Evolutionary conservation across 64 coral and sea anemone species (phyloP), one percentile per base, ranked within the genome.

Genomic region (Trachythela sp.): DNA sequence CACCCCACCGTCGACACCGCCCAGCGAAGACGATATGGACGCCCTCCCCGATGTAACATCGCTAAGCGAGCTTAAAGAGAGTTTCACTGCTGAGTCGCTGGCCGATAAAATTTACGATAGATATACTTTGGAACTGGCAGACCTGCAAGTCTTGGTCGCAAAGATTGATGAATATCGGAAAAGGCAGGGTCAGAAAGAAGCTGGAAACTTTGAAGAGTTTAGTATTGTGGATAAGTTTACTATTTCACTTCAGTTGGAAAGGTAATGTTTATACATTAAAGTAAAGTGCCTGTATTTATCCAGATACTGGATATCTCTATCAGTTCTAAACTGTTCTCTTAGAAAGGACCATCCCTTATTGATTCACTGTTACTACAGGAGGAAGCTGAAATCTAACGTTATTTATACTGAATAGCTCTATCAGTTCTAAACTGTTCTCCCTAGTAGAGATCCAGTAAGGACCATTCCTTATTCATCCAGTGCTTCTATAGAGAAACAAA

Each of bases 201-300:
- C 59, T 68, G 33, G 10, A 80, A 37, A 0, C 15, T 14, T 80
- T 39, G 75, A 80, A 48, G 95, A 98, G 85, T 87, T 93, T 35
- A 93, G 92, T 87, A 91, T 98, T 15, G 91, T 98, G 30, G 95
- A 98, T 29, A 98, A 93, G 54, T 98, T 98, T n/a, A 94, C 93
- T 5, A 94, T 98, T 71, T 87, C 90, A 9, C 84, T 98, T 42
- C 91, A 91, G 20, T 52, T 98, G 17, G 95, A 98, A 85, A 98
- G 95, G 95, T 96, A 36, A 77, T 45, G 70, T 83, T 31, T 29
- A 2, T 72, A 22, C 68, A 72, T 14, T 72, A 72, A 9, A 35
- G 13, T 31, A 72, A 24, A 52, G 13, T 52, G 49, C 13, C 13
- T 52, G 31, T 37, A 9, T 26, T 31, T 10, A 59, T 54, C 39